These are phyloP conservation scores for Brachyrhaphis roseni DNA, from an alignment of 2,797 vertebrate genomes.

Conservation along the genomic window DNA sequence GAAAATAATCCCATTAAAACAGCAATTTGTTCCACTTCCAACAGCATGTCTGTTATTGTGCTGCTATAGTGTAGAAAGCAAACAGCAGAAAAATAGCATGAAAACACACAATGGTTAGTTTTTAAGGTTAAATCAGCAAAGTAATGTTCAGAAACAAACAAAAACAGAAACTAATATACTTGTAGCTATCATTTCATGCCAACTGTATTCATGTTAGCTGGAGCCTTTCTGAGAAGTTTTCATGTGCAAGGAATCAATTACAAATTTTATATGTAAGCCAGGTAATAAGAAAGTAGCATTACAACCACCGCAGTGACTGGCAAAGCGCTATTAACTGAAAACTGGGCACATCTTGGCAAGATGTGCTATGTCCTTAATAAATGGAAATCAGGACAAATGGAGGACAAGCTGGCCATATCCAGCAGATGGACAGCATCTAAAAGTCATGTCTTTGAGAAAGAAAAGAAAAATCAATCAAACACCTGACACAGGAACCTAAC, in stretches of 20 bases:
- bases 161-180: background rate
- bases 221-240: background rate
- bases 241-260: background rate
- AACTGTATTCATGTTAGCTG: background rate
- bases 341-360: slow-evolving; percentile 1
- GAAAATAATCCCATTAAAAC: slow-evolving; percentile 74
- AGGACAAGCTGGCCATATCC: background rate
- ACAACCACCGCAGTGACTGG: background rate
- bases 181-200: background rate
- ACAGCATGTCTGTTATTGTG: slow-evolving; percentile 60
- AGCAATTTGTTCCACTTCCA: slow-evolving; percentile 67
- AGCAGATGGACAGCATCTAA: slow-evolving; percentile 2
- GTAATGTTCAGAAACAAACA: slow-evolving; percentile 2
- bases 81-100: slow-evolving; percentile 33
- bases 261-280: background rate
- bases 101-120: slow-evolving; percentile 4
- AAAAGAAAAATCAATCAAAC: slow-evolving; percentile 4
- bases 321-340: background rate
- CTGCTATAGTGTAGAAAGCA: slow-evolving; percentile 43
- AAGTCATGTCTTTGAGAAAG: background rate
- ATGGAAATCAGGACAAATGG: background rate
- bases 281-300: slow-evolving; percentile 3
- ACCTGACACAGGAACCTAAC: background rate
- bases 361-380: background rate
- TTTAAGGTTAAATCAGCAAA: slow-evolving; percentile 1